Base-by-base conservation (phyloP, 2,797 vertebrate genomes). In the Myripristis jacobus region DNA sequence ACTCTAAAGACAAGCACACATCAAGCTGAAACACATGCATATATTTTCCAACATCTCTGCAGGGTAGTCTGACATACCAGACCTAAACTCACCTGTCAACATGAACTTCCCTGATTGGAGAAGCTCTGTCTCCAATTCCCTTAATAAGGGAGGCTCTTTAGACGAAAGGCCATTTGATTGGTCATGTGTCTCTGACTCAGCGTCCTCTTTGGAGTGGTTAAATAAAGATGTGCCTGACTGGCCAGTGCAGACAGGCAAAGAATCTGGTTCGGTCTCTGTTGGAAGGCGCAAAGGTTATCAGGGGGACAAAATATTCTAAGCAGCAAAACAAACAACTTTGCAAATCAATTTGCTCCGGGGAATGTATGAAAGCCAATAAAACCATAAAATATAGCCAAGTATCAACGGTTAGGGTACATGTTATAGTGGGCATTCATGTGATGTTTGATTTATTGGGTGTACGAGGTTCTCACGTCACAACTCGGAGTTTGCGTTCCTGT, bases 51-150 rank as follows among this genome's bases (percentile, higher is more conserved):
- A n/a, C n/a, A n/a, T n/a, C n/a, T n/a, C n/a, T n/a, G n/a, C n/a
- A n/a, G n/a, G n/a, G n/a, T n/a, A n/a, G n/a, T n/a, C n/a, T 38
- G 15, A 44, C 15, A 34, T 27, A 22, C 18, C n/a, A n/a, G n/a
- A n/a, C n/a, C n/a, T n/a, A 46, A 41, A 70, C 87, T 75, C 71
- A 81, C 94, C 94, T 83, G 93, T 93, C 64, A 95, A 59, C 71
- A 89, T 90, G 2, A 95, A 79, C 75, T 87, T 92, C 75, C 93
- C 94, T 4, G 93, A 93, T 66, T 92, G 91, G 53, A 95, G 91
- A 41, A 94, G 85, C 15, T 88, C 87, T 6, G 83, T 16, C 31
- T 93, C 80, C 73, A 95, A 74, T 18, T 94, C 92, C 66, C 87
- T 87, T 0, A 95, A 88, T 29, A 91, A 82, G 0, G 68, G 72